A percentile compares a stretch with the other conserved stretches of the same genome.
Conservation (phyloP, 2,888 invertebrate genomes). For the Volucella inanis region DNA sequence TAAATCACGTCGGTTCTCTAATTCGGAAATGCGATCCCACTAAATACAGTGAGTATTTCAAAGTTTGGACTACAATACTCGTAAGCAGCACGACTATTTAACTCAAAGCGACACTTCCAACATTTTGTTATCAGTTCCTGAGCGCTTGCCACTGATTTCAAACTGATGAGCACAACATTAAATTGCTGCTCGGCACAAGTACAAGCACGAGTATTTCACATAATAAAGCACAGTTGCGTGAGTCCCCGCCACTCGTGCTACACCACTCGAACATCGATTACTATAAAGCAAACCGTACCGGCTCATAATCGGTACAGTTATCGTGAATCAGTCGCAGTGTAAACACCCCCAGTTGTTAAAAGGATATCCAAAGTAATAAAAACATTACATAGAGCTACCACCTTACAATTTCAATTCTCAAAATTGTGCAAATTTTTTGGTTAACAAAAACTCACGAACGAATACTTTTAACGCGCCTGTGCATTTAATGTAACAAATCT, state of each 20-base stretch:
- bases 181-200: not conserved
- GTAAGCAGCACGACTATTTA: not conserved
- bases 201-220: not conserved
- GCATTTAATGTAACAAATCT: not conserved
- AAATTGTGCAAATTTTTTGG: conserved; percentile 8
- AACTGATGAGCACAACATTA: not conserved
- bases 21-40: conserved; percentile 17
- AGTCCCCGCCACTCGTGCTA: not conserved
- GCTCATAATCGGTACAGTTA: conserved; percentile 48
- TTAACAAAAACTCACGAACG: conserved; percentile 6
- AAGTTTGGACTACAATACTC: not conserved
- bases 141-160: conserved; percentile 8
- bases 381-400: not conserved
- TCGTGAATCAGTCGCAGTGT: conserved; percentile 49
- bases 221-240: conserved; percentile 8
- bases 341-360: conserved; percentile 31
- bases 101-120: conserved; percentile 4
- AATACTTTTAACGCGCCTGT: conserved; percentile 57
- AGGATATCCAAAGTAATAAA: conserved; percentile 4
- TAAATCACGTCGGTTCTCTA: not conserved
- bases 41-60: not conserved
- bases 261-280: conserved; percentile 12
- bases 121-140: conserved; percentile 28
- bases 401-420: conserved; percentile 9
- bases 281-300: conserved; percentile 56